Conservation (phyloP, 2,797 vertebrate genomes). For the Onychomys leucogaster region DNA sequence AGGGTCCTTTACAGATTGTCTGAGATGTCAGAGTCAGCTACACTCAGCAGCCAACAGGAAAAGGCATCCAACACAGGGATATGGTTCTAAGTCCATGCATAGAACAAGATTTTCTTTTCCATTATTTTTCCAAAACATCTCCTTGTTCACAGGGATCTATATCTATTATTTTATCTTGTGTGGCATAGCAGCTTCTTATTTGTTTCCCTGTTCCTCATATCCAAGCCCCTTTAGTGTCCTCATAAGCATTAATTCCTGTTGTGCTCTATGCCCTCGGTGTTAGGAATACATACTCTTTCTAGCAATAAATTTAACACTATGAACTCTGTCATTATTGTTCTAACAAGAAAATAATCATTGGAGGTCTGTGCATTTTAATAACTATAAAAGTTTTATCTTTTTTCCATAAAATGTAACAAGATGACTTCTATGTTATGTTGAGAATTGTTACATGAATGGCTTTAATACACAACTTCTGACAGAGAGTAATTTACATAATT, state of each 20-base stretch:
- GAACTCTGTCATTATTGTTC: neutral
- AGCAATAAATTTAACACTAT: neutral
- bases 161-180: neutral
- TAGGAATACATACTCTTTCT: neutral
- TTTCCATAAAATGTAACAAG: neutral
- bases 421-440: neutral
- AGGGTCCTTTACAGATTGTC: neutral
- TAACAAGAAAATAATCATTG: neutral
- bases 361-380: neutral
- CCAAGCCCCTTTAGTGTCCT: neutral
- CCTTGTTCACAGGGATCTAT: neutral
- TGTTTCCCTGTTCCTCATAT: neutral
- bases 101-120: neutral
- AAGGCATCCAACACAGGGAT: neutral
- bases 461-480: constrained; percentile 26
- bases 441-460: neutral
- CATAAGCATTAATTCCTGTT: neutral
- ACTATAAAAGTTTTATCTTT: neutral
- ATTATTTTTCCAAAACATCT: neutral
- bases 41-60: neutral
- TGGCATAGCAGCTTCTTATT: neutral
- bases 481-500: neutral
- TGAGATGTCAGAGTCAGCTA: neutral
- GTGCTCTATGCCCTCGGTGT: neutral
- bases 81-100: neutral